A percentile compares a stretch with the other conserved stretches of the same genome.
phyloP scores from a whole-genome alignment of 2,797 vertebrate species.

The Margarornis squamiger region DNA sequence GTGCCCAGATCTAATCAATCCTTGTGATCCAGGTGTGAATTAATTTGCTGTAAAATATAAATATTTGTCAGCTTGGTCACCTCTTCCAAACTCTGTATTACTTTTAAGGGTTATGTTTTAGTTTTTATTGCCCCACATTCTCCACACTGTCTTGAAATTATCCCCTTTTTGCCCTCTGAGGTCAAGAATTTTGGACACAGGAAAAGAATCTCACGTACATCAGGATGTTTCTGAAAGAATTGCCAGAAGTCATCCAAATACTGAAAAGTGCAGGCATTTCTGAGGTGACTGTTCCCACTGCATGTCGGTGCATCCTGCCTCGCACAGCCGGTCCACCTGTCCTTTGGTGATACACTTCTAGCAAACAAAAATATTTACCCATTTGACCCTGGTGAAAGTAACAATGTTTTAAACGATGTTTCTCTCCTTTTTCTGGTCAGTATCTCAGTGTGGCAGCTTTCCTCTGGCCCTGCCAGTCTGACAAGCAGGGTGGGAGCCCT shows the following conservation, averaged over 20 bases:
- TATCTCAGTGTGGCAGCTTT: not conserved
- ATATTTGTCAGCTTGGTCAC: not conserved
- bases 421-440: not conserved
- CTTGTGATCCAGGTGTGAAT: accelerated
- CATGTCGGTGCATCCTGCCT: not conserved
- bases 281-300: not conserved
- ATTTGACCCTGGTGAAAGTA: not conserved
- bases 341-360: not conserved
- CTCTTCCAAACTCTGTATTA: not conserved
- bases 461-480: not conserved
- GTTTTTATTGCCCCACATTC: not conserved
- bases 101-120: not conserved
- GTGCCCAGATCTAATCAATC: not conserved
- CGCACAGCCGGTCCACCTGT: not conserved
- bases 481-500: not conserved
- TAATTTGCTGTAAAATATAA: not conserved
- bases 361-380: not conserved
- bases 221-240: not conserved
- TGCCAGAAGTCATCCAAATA: not conserved
- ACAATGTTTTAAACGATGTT: not conserved
- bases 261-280: not conserved
- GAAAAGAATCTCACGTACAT: not conserved
- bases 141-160: not conserved
- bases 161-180: not conserved
- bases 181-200: not conserved